A percentile compares a stretch with the other conserved stretches of the same genome.
Evolutionary conservation across 2,888 invertebrate species (phyloP).

Genomic region (Argyra leucocephala): DNA sequence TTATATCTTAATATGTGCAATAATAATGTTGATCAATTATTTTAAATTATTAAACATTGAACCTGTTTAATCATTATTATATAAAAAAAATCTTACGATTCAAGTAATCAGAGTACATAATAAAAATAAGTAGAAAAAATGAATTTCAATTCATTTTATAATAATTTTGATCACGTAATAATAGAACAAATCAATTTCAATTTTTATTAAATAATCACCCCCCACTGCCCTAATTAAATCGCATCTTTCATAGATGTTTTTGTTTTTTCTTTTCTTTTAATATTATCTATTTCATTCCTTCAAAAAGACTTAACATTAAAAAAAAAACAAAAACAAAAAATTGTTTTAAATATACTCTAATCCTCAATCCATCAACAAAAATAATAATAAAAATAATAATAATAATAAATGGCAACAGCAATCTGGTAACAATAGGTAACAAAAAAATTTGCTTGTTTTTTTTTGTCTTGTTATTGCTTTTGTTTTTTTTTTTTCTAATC

Average conservation of each 20-base stretch:
- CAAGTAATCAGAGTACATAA: not conserved
- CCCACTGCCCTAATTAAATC: no score
- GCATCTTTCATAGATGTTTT: no score
- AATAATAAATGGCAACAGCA: not conserved
- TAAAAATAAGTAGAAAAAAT: not conserved
- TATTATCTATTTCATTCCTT: no score
- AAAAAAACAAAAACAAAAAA: no score
- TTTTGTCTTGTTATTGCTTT: no score
- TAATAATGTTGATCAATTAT: not conserved
- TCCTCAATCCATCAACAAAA: not conserved
- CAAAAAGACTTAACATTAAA: no score
- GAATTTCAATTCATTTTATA: not conserved
- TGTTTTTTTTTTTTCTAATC: not conserved
- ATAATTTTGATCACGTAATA: not conserved
- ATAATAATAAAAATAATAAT: no score
- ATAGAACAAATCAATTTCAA: constrained; percentile 4
- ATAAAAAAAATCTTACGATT: not conserved
- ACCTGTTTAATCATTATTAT: not conserved
- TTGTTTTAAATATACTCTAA: not conserved
- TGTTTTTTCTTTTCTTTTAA: no score
- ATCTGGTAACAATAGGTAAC: not conserved
- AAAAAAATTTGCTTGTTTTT: not conserved
- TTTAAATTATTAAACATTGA: not conserved
- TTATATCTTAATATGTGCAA: not conserved
- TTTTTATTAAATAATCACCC: not conserved